Percentiles rank a stretch among this genome's conserved stretches.
phyloP scores from a whole-genome alignment of 2,797 vertebrate species.

The Micrastur ruficollis region DNA sequence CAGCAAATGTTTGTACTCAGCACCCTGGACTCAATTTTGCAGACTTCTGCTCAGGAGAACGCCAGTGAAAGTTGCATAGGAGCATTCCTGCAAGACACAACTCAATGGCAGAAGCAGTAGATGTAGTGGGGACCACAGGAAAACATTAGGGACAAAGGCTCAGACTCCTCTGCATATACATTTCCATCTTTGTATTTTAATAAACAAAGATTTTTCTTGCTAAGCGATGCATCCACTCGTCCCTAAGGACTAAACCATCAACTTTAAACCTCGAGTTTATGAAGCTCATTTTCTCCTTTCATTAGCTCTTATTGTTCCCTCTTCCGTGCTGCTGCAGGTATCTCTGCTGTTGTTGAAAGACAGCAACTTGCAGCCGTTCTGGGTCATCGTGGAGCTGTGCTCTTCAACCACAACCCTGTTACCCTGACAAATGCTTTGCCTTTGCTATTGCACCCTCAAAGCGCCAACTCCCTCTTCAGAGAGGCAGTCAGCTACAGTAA shows the following conservation, averaged over 20 bases:
- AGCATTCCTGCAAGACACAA: neutral
- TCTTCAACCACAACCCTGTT: neutral
- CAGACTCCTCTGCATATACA: neutral
- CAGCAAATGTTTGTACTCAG: neutral
- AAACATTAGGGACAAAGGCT: neutral
- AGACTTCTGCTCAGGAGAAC: neutral
- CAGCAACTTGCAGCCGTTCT: neutral
- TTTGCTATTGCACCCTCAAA: neutral
- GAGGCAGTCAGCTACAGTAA: neutral
- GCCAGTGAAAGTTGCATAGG: neutral
- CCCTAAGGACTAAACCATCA: neutral
- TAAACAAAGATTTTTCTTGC: neutral
- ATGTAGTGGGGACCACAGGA: neutral
- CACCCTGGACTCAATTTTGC: neutral
- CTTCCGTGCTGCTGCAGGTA: neutral
- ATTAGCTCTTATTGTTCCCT: neutral
- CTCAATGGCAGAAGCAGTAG: neutral
- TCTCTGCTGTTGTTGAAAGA: neutral
- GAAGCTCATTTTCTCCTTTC: slow-evolving; percentile 32
- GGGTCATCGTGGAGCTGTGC: neutral
- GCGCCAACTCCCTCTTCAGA: neutral
- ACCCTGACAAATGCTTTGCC: neutral
- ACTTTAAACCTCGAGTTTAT: neutral
- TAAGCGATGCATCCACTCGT: neutral
- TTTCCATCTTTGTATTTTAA: neutral